A percentile compares a stretch with the other conserved stretches of the same genome.
phyloP scores from a whole-genome alignment of 2,113 vertebrate species.

The Cavia porcellus region DNA sequence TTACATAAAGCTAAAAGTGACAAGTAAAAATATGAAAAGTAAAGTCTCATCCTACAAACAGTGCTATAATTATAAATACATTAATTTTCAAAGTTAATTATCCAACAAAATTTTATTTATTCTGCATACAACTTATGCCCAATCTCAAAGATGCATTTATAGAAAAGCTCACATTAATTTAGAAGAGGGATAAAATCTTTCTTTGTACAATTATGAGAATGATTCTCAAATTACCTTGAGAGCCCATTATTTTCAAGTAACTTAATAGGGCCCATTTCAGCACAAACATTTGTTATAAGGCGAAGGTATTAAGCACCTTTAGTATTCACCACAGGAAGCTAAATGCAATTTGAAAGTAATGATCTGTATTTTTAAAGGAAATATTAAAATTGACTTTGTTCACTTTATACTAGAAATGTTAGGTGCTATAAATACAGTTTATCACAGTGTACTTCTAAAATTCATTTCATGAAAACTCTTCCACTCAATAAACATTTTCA shows the following conservation, averaged over 20 bases:
- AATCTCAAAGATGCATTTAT: neutral
- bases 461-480: neutral
- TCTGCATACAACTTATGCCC: neutral
- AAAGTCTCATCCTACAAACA: neutral
- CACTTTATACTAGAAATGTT: slow-evolving; percentile 22
- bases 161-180: neutral
- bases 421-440: neutral
- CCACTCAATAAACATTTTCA: neutral
- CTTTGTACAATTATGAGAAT: neutral
- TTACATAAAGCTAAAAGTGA: neutral
- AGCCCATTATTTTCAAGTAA: slow-evolving; percentile 34
- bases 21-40: neutral
- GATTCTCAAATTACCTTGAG: neutral
- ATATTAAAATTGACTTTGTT: neutral
- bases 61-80: neutral
- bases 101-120: neutral
- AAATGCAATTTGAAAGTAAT: neutral
- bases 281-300: neutral
- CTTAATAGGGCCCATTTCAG: neutral
- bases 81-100: slow-evolving; percentile 23
- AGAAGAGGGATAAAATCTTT: neutral
- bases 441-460: slow-evolving; percentile 1
- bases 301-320: neutral
- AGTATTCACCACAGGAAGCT: neutral
- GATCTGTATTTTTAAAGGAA: neutral